A percentile compares a stretch with the other conserved stretches of the same genome.
These are phyloP conservation scores for Busseola fusca DNA, from an alignment of 2,888 invertebrate species.

Conservation along the genomic window DNA sequence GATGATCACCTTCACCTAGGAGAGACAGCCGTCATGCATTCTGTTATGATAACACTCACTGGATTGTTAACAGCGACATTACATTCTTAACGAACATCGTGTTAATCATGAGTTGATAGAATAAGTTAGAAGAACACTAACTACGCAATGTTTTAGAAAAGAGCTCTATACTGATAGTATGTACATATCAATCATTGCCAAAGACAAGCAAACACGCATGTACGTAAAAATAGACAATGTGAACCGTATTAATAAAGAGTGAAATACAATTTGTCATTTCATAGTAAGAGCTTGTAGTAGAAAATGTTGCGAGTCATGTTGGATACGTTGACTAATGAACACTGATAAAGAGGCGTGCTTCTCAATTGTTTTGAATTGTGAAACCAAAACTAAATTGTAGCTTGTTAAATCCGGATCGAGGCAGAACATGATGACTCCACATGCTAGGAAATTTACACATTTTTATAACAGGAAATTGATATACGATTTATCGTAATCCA, in stretches of 20 bases:
- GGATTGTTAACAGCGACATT: conserved; percentile 28
- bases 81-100: conserved; percentile 5
- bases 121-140: conserved; percentile 2
- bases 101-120: background rate
- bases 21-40: conserved; percentile 70
- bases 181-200: background rate
- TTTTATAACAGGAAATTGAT: conserved; percentile 18
- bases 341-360: conserved; percentile 73
- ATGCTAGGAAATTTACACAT: conserved; percentile 38
- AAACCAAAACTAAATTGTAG: conserved; percentile 80
- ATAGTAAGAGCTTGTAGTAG: conserved; percentile 23
- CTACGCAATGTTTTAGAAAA: background rate
- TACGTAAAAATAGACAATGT: background rate
- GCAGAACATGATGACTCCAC: conserved; percentile 62
- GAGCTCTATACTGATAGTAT: background rate
- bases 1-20: conserved; percentile 88
- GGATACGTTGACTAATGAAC: conserved; percentile 67
- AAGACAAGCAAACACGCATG: background rate
- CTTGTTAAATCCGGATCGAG: conserved; percentile 77
- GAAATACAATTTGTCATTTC: conserved; percentile 6
- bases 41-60: conserved; percentile 71
- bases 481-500: background rate
- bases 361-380: conserved; percentile 84
- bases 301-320: conserved; percentile 50
- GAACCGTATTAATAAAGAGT: background rate